These are phyloP conservation scores for Fragum whitleyi DNA, from an alignment of 2,888 invertebrate genomes.

Conservation along the genomic window DNA sequence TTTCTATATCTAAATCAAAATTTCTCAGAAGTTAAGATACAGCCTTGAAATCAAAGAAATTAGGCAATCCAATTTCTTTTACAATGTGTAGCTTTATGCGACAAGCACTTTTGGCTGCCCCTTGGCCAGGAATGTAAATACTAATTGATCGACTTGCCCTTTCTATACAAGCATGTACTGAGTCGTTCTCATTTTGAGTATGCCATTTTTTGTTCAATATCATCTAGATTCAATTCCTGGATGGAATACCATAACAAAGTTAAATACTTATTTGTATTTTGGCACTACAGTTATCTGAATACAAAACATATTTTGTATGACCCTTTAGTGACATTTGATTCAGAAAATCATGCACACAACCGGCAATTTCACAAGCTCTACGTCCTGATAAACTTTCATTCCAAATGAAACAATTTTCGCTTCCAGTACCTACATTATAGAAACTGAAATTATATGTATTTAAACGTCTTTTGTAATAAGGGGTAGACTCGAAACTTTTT, in stretches of 20 bases:
- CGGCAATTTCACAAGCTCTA: constrained; percentile 50
- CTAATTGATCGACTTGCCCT: not conserved
- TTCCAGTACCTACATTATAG: constrained; percentile 30
- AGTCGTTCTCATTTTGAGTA: not conserved
- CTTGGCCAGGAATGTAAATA: not conserved
- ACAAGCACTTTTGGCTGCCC: not conserved
- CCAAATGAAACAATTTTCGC: constrained; percentile 44
- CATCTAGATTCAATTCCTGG: not conserved
- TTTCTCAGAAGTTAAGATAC: not conserved
- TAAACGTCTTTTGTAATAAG: constrained; percentile 47
- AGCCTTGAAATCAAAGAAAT: not conserved
- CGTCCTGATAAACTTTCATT: constrained; percentile 38
- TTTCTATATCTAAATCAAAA: not conserved
- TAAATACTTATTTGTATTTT: not conserved
- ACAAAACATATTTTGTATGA: not conserved
- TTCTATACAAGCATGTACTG: not conserved
- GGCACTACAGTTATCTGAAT: not conserved
- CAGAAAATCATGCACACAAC: constrained; percentile 33
- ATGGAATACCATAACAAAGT: not conserved
- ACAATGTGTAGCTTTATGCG: not conserved
- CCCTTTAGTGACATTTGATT: constrained; percentile 11
- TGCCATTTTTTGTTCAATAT: not conserved
- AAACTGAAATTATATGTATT: constrained; percentile 48
- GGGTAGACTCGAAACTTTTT: constrained; percentile 32
- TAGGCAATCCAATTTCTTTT: not conserved